phyloP scores from a whole-genome alignment of 2,888 invertebrate genomes.

The Cryptocephalus moraei region DNA sequence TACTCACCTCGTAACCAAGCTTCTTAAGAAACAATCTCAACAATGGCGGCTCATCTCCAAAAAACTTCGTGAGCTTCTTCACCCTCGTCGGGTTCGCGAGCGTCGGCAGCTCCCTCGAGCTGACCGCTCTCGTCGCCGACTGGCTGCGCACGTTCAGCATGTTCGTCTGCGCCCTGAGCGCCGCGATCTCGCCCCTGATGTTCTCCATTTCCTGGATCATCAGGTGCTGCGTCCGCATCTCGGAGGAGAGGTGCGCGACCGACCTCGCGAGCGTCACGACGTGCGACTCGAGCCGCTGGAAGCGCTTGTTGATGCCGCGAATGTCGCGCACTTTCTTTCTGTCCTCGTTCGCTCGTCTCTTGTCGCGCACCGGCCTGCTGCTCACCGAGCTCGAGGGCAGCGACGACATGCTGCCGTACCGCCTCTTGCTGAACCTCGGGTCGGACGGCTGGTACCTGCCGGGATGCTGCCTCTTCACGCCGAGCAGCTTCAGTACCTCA shows the following conservation, averaged over 20 bases:
- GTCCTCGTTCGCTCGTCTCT: constrained; percentile 56
- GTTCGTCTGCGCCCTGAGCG: constrained; percentile 58
- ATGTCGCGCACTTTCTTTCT: constrained; percentile 56
- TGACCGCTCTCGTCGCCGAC: constrained; percentile 48
- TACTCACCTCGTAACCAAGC: constrained; percentile 75
- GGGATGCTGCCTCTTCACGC: constrained; percentile 39
- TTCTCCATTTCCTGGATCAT: constrained; percentile 86
- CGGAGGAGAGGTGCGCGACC: constrained; percentile 83
- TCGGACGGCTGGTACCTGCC: constrained; percentile 47
- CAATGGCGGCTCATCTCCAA: constrained; percentile 86
- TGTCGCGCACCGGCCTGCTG: constrained; percentile 64
- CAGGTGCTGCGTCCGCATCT: constrained; percentile 81
- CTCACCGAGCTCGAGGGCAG: constrained; percentile 75
- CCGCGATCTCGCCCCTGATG: constrained; percentile 71
- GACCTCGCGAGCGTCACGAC: constrained; percentile 84
- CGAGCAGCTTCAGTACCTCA: constrained; percentile 59
- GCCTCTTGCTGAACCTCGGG: constrained; percentile 37
- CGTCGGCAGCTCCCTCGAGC: constrained; percentile 52
- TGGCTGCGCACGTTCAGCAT: constrained; percentile 54
- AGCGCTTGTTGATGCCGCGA: constrained; percentile 75
- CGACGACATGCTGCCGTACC: constrained; percentile 76
- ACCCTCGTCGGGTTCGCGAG: constrained; percentile 80
- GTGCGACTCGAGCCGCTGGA: constrained; percentile 81
- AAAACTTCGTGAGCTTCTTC: constrained; percentile 84
- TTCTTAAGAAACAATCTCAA: constrained; percentile 82